Evolutionary conservation across 2,113 vertebrate species (phyloP).

Genomic region (Carollia perspicillata): DNA sequence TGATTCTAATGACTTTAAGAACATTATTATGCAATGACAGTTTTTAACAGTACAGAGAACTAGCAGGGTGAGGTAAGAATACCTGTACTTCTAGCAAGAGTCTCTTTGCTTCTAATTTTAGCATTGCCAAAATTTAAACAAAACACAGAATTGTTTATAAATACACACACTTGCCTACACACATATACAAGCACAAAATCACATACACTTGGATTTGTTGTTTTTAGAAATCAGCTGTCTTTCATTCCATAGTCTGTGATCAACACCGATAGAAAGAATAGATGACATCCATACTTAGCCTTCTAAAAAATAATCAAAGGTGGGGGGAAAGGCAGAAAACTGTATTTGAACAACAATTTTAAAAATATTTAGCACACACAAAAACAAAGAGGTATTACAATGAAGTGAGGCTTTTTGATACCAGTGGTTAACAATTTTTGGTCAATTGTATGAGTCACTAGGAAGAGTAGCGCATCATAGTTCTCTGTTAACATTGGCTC

Average conservation of each 20-base stretch:
- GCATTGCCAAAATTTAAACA: background rate
- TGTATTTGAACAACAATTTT: no score
- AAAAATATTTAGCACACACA: no score
- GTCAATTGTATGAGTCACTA: background rate
- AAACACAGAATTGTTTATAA: background rate
- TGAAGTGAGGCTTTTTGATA: background rate
- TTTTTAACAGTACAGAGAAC: background rate
- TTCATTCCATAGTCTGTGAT: background rate
- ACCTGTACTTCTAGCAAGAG: background rate
- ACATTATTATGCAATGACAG: background rate
- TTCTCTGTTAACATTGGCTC: conserved; percentile 44
- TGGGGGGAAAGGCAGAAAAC: no score
- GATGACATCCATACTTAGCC: background rate
- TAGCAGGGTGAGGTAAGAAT: background rate
- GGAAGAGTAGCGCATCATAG: background rate
- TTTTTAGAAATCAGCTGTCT: background rate
- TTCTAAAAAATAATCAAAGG: background rate
- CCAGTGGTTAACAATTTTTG: background rate
- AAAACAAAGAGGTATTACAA: background rate
- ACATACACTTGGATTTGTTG: background rate
- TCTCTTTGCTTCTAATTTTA: background rate
- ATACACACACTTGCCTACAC: background rate
- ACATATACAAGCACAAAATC: background rate
- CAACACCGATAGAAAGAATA: background rate
- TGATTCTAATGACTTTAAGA: background rate